Evolutionary conservation across 2,797 vertebrate genomes (phyloP), one percentile per base, ranked within the genome.

Genomic region (Sebastes diaconus): DNA sequence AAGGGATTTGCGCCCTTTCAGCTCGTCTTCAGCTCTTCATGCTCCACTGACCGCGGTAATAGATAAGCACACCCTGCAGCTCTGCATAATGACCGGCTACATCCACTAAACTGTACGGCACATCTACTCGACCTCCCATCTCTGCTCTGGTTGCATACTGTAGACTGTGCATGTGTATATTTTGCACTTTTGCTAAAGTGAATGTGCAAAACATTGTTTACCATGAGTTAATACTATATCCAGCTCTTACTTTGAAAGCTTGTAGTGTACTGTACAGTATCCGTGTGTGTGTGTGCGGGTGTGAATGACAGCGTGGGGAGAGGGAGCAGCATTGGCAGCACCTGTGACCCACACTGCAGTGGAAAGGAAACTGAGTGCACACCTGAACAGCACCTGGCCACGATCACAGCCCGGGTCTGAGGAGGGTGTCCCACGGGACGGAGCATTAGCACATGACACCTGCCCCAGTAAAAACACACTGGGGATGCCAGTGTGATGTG

Each of bases 51-150:
- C 93, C 94, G 67, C 94, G 87, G 95, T 94, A 95, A 96, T 94
- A 96, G 96, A 98, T 96, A 97, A 97, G 96, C 90, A 95, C 88
- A 96, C 91, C 96, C 96, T 94, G 93, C 91, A 96, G 96, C 93
- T 94, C 96, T 93, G 95, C 94, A 95, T 96, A 96, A 95, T 96
- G 96, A 96, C 95, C 84, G 27, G 92, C 71, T 94, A 88, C 92
- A 95, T 94, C 92, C 95, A 94, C 95, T 92, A 93, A 85, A 94
- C 95, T 93, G 75, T 87, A 75, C 80, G 67, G 60, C 86, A 84
- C 87, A 14, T 76, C 77, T 82, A 75, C 42, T 81, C 58, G 27
- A 81, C 88, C 80, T 86, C 72, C 83, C 87, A 82, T 75, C 12
- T 55, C 75, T 29, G n/a, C 69, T 79, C 81, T 81, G 58, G 66